A percentile compares a stretch with the other conserved stretches of the same genome.
Evolutionary conservation across 2,888 invertebrate species (phyloP).

Genomic region (Perizoma affinitatum): DNA sequence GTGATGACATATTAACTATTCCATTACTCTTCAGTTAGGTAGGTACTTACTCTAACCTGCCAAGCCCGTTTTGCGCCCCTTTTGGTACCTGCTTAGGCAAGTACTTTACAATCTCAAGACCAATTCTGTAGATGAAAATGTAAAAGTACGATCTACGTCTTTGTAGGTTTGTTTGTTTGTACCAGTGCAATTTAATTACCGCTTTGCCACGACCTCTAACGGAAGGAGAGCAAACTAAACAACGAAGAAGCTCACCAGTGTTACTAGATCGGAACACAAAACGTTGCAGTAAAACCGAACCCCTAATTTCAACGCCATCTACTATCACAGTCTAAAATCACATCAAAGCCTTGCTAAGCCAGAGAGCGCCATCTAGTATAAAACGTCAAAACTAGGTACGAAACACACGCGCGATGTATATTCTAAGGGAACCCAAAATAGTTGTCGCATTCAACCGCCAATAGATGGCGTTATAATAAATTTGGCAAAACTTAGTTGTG

Average conservation of each 20-base stretch:
- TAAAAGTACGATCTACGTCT: too few species aligned
- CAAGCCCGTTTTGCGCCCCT: not conserved
- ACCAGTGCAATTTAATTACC: too few species aligned
- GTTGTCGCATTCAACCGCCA: slow-evolving; percentile 36
- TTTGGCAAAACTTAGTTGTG: slow-evolving; percentile 53
- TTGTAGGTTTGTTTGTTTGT: too few species aligned
- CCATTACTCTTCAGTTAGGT: not conserved
- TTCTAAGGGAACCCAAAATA: slow-evolving; percentile 39
- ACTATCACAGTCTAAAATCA: slow-evolving; percentile 3
- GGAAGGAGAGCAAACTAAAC: slow-evolving; percentile 42
- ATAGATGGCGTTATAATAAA: slow-evolving; percentile 63
- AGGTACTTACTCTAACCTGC: not conserved
- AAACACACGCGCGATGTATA: not conserved
- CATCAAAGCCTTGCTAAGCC: not conserved
- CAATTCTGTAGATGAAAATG: too few species aligned
- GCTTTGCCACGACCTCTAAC: slow-evolving; percentile 38
- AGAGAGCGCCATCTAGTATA: slow-evolving; percentile 33
- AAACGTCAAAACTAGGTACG: slow-evolving; percentile 12
- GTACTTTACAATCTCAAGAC: not conserved
- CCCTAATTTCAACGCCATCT: slow-evolving; percentile 22
- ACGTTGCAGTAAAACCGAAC: not conserved
- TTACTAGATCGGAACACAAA: not conserved
- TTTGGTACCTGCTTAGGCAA: not conserved
- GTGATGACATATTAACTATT: too few species aligned
- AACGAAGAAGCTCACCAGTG: slow-evolving; percentile 28